Evolutionary conservation across 2,113 vertebrate species (phyloP).

Genomic region (Phaethon lepturus): DNA sequence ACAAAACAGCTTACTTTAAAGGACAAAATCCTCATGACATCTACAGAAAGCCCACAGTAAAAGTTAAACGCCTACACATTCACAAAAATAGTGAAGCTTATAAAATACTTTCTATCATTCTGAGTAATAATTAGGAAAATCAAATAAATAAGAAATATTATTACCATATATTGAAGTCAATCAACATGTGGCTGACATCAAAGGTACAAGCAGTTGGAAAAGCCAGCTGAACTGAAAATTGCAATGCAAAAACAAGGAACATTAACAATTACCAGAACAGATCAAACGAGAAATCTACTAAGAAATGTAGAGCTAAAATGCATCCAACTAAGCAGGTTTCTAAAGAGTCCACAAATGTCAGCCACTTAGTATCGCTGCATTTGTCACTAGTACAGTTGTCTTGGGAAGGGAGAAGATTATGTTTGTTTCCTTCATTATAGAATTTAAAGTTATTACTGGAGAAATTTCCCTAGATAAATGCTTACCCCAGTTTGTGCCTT

Average conservation of each 20-base stretch:
- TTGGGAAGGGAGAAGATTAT: slow-evolving; percentile 11
- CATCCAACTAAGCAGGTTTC: background rate
- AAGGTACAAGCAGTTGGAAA: slow-evolving; percentile 23
- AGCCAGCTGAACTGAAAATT: background rate
- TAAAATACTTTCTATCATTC: slow-evolving; percentile 49
- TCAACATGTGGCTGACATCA: background rate
- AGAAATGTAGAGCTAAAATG: slow-evolving; percentile 9
- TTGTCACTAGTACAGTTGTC: slow-evolving; percentile 22
- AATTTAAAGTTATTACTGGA: slow-evolving; percentile 50
- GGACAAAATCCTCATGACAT: slow-evolving; percentile 48
- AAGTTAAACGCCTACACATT: slow-evolving; percentile 1
- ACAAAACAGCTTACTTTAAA: slow-evolving; percentile 17
- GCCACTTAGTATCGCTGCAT: background rate
- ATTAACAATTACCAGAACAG: slow-evolving; percentile 20
- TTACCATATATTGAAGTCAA: background rate
- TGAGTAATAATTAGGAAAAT: background rate
- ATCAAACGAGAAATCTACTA: slow-evolving; percentile 12
- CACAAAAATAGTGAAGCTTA: slow-evolving; percentile 9
- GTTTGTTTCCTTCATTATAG: slow-evolving; percentile 51
- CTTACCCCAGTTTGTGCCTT: slow-evolving; percentile 3
- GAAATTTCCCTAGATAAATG: slow-evolving; percentile 35
- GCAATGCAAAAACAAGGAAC: background rate
- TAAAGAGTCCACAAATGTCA: slow-evolving; percentile 9
- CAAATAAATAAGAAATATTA: background rate
- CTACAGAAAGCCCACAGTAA: slow-evolving; percentile 4